Evolutionary conservation across 2,797 vertebrate species (phyloP).

Genomic region (Alfaro cultratus): DNA sequence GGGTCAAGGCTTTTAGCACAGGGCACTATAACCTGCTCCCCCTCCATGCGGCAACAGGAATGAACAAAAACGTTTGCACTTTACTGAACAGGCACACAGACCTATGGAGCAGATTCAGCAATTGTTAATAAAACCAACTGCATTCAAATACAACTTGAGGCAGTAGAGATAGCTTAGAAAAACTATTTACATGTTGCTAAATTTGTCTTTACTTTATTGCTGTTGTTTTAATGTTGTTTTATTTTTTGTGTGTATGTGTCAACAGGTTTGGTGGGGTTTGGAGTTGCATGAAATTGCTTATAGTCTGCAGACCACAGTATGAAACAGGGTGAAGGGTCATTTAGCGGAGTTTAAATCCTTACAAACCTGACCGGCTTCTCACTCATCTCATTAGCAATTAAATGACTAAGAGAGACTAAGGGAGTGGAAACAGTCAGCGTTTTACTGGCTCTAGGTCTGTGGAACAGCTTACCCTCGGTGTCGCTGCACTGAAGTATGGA

Average conservation of each 20-base stretch:
- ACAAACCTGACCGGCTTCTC: slow-evolving; percentile 55
- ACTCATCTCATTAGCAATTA: slow-evolving; percentile 79
- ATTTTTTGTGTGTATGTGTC: not conserved
- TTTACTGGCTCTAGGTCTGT: slow-evolving; percentile 53
- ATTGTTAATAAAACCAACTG: not conserved
- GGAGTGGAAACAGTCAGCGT: slow-evolving; percentile 73
- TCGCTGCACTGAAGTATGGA: not conserved
- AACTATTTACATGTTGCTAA: not conserved
- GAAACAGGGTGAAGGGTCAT: slow-evolving; percentile 51
- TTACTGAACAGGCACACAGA: not conserved
- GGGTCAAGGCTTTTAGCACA: slow-evolving; percentile 74
- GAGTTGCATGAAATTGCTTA: not conserved
- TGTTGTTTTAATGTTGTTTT: not conserved
- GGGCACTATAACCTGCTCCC: slow-evolving; percentile 70
- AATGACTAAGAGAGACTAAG: slow-evolving; percentile 71
- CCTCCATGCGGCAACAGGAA: slow-evolving; percentile 33
- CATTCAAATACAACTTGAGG: not conserved
- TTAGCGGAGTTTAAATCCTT: slow-evolving; percentile 59
- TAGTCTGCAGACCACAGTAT: slow-evolving; percentile 1
- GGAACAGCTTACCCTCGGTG: slow-evolving; percentile 30
- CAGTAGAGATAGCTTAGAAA: not conserved
- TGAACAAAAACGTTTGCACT: slow-evolving; percentile 4
- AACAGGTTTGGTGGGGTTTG: not conserved
- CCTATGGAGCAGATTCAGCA: not conserved
- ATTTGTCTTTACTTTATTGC: not conserved